Evolutionary conservation across 2,113 vertebrate species (phyloP).

Genomic region (Chiloscyllium plagiosum): DNA sequence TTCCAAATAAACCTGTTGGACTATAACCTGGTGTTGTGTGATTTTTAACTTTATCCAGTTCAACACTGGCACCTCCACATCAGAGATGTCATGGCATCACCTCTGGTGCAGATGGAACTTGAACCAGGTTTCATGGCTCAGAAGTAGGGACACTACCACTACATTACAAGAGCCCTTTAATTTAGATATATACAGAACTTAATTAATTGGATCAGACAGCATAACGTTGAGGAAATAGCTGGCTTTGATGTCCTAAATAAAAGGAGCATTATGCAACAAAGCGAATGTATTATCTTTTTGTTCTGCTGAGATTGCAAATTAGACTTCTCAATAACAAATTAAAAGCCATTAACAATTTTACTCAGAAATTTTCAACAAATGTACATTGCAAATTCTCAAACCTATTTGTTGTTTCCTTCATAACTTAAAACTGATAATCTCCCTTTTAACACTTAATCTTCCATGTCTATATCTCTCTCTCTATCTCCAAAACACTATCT

Average conservation of each 20-base stretch:
- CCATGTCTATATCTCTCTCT: neutral
- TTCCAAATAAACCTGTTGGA: no score
- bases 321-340: slow-evolving; percentile 43
- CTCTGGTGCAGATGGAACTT: no score
- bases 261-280: slow-evolving; percentile 45
- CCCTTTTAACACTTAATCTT: neutral
- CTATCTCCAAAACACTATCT: neutral
- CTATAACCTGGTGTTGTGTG: no score
- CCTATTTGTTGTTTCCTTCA: slow-evolving; percentile 55
- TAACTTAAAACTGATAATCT: slow-evolving; percentile 46
- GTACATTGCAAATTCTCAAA: slow-evolving; percentile 42
- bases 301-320: slow-evolving; percentile 47
- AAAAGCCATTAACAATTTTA: slow-evolving; percentile 24
- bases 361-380: slow-evolving; percentile 31
- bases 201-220: slow-evolving; percentile 49
- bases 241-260: slow-evolving; percentile 45
- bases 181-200: slow-evolving; percentile 47
- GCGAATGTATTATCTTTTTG: slow-evolving; percentile 47
- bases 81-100: no score
- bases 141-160: no score
- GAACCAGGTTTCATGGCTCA: no score
- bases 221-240: slow-evolving; percentile 40
- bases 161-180: slow-evolving; percentile 31
- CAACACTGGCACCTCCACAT: no score
- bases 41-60: no score